These are phyloP conservation scores for Pyrocoelia pectoralis DNA, from an alignment of 2,888 invertebrate genomes.

Conservation along the genomic window DNA sequence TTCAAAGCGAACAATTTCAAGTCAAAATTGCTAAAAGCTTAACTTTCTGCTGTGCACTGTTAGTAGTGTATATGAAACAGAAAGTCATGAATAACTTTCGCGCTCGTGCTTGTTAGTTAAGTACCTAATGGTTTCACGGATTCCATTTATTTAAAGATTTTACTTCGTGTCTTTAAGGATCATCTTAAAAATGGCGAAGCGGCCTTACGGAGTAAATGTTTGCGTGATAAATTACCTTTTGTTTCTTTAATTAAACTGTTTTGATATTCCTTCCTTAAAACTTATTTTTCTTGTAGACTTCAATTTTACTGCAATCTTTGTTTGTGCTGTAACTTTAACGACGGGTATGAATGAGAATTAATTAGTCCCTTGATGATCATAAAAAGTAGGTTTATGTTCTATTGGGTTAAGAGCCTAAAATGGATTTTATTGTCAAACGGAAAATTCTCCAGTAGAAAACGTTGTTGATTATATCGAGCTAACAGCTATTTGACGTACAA, in stretches of 20 bases:
- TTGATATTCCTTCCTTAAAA: not conserved
- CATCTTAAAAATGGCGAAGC: not conserved
- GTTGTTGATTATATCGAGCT: no score
- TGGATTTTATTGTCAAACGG: not conserved
- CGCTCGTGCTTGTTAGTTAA: not conserved
- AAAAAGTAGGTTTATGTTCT: not conserved
- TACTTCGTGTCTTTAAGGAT: not conserved
- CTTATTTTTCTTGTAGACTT: not conserved
- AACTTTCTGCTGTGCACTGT: constrained; percentile 17
- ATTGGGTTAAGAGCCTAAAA: not conserved
- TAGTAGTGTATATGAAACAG: constrained; percentile 17
- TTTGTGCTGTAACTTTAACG: not conserved
- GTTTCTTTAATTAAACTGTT: not conserved
- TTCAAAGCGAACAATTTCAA: constrained; percentile 8
- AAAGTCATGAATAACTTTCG: not conserved
- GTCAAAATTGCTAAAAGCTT: constrained; percentile 17
- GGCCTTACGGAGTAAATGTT: not conserved
- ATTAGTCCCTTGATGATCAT: not conserved
- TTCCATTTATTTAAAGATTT: constrained; percentile 1
- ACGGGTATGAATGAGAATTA: not conserved
- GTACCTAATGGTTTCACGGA: not conserved
- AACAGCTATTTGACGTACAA: no score
- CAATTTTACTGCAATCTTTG: not conserved
- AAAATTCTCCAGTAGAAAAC: no score
- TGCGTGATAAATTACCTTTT: not conserved